Percentiles rank a stretch among this genome's conserved stretches.
phyloP scores from a whole-genome alignment of 2,888 invertebrate genomes.

The Dugesia japonica region DNA sequence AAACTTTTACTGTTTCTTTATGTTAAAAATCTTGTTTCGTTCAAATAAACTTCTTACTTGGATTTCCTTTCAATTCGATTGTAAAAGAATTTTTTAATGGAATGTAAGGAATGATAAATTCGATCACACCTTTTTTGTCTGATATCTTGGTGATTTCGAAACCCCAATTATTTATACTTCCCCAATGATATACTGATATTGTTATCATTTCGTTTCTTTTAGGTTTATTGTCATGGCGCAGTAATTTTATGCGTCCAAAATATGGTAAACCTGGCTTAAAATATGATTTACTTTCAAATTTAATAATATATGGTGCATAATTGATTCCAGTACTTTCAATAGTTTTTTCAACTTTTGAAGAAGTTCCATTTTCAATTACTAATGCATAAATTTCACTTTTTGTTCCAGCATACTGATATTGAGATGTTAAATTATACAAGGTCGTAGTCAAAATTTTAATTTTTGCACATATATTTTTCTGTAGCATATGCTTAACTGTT shows the following conservation, averaged over 20 bases:
- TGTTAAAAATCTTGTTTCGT: too few relatives aligned
- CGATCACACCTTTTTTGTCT: conserved; percentile 20
- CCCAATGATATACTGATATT: neutral
- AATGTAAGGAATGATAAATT: conserved; percentile 27
- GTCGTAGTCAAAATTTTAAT: neutral
- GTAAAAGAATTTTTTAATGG: neutral
- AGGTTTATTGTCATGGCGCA: neutral
- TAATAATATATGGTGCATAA: neutral
- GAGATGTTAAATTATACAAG: neutral
- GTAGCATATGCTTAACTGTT: neutral
- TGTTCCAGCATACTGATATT: neutral
- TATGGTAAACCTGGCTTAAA: conserved; percentile 29
- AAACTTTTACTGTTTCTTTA: too few relatives aligned
- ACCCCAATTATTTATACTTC: conserved; percentile 21
- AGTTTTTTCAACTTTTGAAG: neutral
- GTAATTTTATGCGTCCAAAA: conserved; percentile 1
- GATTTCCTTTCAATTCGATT: neutral
- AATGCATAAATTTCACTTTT: neutral
- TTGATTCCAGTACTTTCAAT: neutral
- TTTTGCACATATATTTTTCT: neutral
- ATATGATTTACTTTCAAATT: conserved; percentile 6
- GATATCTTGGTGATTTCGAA: conserved; percentile 21
- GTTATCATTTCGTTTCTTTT: neutral
- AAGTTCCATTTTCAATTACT: conserved; percentile 25
- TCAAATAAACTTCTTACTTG: neutral